Evolutionary conservation across 2,888 invertebrate species (phyloP).

Genomic region (Eucera pruinosa): DNA sequence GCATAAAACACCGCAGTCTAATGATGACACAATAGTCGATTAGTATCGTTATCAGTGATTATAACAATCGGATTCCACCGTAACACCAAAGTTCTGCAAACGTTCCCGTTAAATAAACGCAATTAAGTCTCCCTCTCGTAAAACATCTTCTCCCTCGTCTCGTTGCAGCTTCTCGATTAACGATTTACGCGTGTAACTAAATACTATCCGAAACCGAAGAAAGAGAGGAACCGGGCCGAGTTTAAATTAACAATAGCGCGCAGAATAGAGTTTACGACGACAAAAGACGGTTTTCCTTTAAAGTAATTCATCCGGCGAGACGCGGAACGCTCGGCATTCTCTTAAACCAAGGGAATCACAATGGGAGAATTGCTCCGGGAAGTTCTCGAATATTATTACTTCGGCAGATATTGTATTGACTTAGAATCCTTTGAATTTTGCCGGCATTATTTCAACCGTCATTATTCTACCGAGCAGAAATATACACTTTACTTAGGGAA

Average conservation of each 20-base stretch:
- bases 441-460: constrained; percentile 14
- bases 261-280: constrained; percentile 4
- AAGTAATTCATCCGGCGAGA: background rate
- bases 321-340: constrained; percentile 12
- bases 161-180: background rate
- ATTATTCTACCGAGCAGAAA: background rate
- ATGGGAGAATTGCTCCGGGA: constrained; percentile 17
- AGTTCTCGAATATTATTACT: constrained; percentile 27
- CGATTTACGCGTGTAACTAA: background rate
- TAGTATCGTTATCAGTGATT: too few species aligned
- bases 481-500: too few species aligned
- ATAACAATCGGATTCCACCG: too few species aligned
- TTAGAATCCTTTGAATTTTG: constrained; percentile 30
- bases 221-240: background rate
- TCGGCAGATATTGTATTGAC: constrained; percentile 13
- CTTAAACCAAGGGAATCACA: constrained; percentile 10
- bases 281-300: constrained; percentile 1
- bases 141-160: too few species aligned
- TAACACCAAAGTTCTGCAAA: too few species aligned
- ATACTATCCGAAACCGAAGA: background rate
- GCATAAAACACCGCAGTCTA: too few species aligned
- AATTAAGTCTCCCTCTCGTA: background rate
- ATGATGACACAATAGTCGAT: too few species aligned
- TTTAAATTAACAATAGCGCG: constrained; percentile 22
- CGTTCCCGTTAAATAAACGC: background rate